These are phyloP conservation scores for Emydoidea blandingii DNA, from an alignment of 2,797 vertebrate species.

Conservation along the genomic window DNA sequence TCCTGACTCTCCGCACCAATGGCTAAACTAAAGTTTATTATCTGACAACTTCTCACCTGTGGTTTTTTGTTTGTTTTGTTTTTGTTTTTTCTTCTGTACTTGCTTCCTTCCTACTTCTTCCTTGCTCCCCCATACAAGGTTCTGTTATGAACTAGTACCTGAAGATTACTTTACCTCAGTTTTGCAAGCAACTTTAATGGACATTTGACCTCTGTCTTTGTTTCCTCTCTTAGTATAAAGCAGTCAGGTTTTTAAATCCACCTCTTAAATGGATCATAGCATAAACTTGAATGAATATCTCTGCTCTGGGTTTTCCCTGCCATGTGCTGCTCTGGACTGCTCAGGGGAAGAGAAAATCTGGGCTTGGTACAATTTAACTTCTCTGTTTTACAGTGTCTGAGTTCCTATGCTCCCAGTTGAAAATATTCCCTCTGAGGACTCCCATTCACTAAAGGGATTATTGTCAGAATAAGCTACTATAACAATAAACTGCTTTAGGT, in stretches of 20 bases:
- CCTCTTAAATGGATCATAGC: constrained; percentile 11
- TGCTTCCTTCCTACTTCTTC: too few relatives aligned
- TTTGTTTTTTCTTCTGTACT: not conserved
- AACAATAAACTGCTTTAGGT: constrained; percentile 50
- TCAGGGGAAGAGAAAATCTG: not conserved
- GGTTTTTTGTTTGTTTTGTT: too few relatives aligned
- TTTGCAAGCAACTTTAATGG: not conserved
- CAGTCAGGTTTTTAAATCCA: not conserved
- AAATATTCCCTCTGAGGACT: constrained; percentile 58
- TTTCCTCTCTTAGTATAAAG: not conserved
- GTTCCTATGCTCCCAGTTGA: constrained; percentile 34
- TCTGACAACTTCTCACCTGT: not conserved
- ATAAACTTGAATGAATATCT: constrained; percentile 19
- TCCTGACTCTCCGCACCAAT: not conserved
- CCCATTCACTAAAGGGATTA: constrained; percentile 27
- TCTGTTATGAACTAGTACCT: too few relatives aligned
- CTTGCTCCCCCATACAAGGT: not conserved
- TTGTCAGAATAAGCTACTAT: constrained; percentile 52
- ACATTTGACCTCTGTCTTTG: not conserved
- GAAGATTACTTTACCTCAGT: not conserved
- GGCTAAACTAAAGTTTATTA: not conserved
- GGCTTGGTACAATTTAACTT: constrained; percentile 46
- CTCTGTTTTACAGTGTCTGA: constrained; percentile 28
- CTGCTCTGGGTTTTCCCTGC: accelerated
- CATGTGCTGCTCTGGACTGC: not conserved